Evolutionary conservation across 92 coral and sea anemone genomes (phyloP).

Genomic region (Scolanthus callimorphus): DNA sequence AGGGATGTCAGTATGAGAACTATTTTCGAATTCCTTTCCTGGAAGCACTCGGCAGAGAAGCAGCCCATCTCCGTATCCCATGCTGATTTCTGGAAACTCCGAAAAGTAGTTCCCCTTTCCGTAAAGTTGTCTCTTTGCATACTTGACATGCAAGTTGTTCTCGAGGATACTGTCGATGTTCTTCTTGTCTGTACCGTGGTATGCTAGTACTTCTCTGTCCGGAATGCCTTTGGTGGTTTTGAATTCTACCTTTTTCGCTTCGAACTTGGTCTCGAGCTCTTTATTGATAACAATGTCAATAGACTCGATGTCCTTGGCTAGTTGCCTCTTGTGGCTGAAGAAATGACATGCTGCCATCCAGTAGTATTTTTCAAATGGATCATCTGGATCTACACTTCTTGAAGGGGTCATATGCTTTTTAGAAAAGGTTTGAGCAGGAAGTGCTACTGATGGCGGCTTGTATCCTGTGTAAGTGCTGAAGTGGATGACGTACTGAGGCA

Average conservation of each 20-base stretch:
- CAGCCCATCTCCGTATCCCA: slow-evolving; percentile 1
- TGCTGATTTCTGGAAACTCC: slow-evolving; percentile 7
- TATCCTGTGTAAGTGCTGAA: slow-evolving; percentile 2
- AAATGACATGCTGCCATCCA: slow-evolving; percentile 9
- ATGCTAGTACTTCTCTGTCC: slow-evolving; percentile 26
- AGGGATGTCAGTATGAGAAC: not conserved
- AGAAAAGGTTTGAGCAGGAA: not conserved
- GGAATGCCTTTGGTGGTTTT: slow-evolving; percentile 18
- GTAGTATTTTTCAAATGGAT: slow-evolving; percentile 17
- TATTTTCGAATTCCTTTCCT: not conserved
- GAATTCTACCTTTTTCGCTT: slow-evolving; percentile 7
- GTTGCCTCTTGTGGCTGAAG: not conserved
- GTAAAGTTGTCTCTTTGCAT: slow-evolving; percentile 17
- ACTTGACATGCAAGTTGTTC: slow-evolving; percentile 12
- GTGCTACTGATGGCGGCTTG: not conserved
- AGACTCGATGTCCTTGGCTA: slow-evolving; percentile 1
- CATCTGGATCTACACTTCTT: slow-evolving; percentile 12
- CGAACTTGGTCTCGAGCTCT: slow-evolving; percentile 8
- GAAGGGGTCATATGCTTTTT: slow-evolving; percentile 8
- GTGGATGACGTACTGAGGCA: slow-evolving; percentile 34
- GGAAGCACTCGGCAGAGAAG: slow-evolving; percentile 1
- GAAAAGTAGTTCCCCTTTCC: slow-evolving; percentile 32
- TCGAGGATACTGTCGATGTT: slow-evolving; percentile 14
- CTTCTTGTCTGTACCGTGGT: slow-evolving; percentile 8
- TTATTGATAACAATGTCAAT: slow-evolving; percentile 28